phyloP scores from a whole-genome alignment of 2,113 vertebrate genomes.

The Calyptomena viridis region DNA sequence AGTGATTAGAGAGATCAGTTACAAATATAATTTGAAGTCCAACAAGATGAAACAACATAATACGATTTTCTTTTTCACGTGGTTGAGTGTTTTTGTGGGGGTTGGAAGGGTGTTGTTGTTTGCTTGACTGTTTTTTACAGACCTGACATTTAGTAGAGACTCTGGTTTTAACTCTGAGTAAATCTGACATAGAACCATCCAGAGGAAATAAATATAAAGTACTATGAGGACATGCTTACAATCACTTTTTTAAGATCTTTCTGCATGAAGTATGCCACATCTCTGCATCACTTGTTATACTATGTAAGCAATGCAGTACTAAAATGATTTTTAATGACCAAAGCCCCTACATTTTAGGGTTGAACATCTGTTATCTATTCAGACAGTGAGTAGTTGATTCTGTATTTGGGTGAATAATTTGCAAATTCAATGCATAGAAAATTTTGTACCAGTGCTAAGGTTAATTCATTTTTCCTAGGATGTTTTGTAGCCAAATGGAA shows the following conservation, averaged over 20 bases:
- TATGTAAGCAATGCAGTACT: neutral
- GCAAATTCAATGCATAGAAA: constrained; percentile 41
- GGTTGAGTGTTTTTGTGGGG: accelerated
- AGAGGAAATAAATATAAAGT: constrained; percentile 4
- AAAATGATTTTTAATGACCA: constrained; percentile 42
- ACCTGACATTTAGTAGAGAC: neutral
- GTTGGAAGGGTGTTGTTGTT: neutral
- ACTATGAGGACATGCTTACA: neutral
- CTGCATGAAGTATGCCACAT: neutral
- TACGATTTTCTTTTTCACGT: neutral
- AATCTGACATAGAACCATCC: neutral
- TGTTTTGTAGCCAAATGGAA: constrained; percentile 41
- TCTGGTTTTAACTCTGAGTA: neutral
- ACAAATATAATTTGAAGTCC: neutral
- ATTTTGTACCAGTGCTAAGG: neutral
- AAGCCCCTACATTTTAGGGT: neutral
- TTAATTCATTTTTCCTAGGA: constrained; percentile 49
- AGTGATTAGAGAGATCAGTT: neutral
- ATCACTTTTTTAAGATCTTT: neutral
- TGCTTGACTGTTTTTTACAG: neutral
- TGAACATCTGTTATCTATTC: constrained; percentile 42
- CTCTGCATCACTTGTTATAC: neutral
- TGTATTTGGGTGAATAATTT: constrained; percentile 51
- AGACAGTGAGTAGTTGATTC: constrained; percentile 21
- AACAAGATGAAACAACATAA: neutral